Evolutionary conservation across 2,113 vertebrate species (phyloP).

Genomic region (Ammodytes dubius): DNA sequence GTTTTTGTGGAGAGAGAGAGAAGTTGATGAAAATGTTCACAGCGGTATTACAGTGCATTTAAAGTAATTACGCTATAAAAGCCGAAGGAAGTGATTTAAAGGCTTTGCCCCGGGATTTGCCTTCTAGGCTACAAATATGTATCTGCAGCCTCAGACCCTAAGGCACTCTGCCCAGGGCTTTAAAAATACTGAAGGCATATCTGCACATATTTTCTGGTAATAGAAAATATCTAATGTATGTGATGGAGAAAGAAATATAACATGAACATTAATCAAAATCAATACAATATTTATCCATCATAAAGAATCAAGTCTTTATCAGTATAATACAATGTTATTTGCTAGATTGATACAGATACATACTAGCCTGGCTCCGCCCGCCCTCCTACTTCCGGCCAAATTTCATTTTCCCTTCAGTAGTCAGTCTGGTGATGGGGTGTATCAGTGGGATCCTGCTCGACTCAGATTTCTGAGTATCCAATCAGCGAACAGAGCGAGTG

Average conservation of each 20-base stretch:
- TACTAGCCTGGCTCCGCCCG: too few relatives aligned
- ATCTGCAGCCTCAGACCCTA: neutral
- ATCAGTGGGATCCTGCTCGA: too few relatives aligned
- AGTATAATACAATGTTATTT: neutral
- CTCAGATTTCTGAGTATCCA: too few relatives aligned
- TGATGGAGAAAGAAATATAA: neutral
- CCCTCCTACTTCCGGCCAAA: too few relatives aligned
- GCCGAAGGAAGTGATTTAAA: neutral
- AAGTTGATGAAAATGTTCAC: neutral
- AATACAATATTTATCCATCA: neutral
- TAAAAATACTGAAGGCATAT: neutral
- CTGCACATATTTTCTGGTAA: neutral
- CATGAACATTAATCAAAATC: neutral
- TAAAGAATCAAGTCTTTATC: neutral
- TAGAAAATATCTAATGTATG: neutral
- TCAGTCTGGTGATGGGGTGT: too few relatives aligned
- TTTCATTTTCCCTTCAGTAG: too few relatives aligned
- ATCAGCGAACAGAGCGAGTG: too few relatives aligned
- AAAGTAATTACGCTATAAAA: neutral
- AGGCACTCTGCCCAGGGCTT: too few relatives aligned
- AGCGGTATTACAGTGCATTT: neutral
- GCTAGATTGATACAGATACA: neutral
- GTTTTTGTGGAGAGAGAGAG: neutral
- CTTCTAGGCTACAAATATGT: neutral
- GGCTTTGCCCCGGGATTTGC: neutral